These are phyloP conservation scores for Chunga burmeisteri DNA, from an alignment of 2,113 vertebrate species.

Conservation along the genomic window DNA sequence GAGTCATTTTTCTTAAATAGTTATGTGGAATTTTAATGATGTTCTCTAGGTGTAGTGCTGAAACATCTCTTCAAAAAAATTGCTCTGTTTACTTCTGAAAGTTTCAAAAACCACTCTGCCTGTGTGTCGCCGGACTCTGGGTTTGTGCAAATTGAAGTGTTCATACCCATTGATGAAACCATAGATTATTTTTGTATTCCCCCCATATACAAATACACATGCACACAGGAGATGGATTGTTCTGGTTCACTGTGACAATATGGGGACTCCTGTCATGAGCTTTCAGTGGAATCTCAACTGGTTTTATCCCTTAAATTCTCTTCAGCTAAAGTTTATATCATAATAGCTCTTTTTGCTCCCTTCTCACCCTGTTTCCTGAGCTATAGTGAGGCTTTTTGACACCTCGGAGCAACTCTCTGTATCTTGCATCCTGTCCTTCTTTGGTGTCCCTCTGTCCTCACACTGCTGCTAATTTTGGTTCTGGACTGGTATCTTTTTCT, in stretches of 20 bases:
- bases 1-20: background rate
- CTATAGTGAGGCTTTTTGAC: background rate
- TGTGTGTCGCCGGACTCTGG: background rate
- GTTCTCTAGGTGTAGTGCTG: background rate
- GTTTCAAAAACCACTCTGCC: fast-evolving
- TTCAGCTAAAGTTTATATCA: background rate
- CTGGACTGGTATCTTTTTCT: background rate
- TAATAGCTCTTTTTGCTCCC: background rate
- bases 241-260: background rate
- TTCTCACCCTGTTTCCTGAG: background rate
- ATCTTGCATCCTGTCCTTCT: background rate
- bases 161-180: background rate
- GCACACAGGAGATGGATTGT: background rate
- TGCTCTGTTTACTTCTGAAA: background rate
- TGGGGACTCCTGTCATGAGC: background rate
- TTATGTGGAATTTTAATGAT: background rate
- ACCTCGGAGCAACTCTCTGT: background rate
- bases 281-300: background rate
- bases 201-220: background rate
- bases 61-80: background rate
- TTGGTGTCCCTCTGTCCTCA: background rate
- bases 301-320: background rate
- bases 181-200: background rate
- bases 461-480: background rate
- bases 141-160: background rate